Conservation (phyloP, 2,888 invertebrate genomes). For the Melanostoma scalare region DNA sequence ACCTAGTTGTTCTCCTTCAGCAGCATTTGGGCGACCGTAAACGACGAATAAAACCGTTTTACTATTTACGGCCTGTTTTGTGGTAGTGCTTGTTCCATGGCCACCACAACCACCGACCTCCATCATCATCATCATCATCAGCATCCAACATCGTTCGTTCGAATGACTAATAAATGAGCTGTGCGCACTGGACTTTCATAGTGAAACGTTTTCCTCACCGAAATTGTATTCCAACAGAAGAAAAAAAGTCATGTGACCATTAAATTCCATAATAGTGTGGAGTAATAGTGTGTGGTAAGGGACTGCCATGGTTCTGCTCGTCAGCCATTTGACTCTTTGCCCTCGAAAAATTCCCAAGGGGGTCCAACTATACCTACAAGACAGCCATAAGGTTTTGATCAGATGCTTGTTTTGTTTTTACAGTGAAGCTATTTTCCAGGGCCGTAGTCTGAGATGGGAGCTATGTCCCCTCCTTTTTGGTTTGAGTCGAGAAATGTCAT, state of each 20-base stretch:
- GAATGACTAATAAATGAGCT: slow-evolving; percentile 73
- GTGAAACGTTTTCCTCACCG: slow-evolving; percentile 54
- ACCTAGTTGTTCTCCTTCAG: slow-evolving; percentile 53
- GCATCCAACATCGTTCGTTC: slow-evolving; percentile 33
- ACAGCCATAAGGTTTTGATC: slow-evolving; percentile 15
- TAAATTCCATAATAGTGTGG: slow-evolving; percentile 68
- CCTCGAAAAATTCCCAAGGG: slow-evolving; percentile 65
- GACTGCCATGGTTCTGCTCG: slow-evolving; percentile 29
- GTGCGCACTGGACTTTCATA: slow-evolving; percentile 21
- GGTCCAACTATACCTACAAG: slow-evolving; percentile 1
- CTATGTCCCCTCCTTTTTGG: too few relatives aligned
- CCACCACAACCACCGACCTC: slow-evolving; percentile 14
- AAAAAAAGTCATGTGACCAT: slow-evolving; percentile 66
- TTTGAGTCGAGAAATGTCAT: too few relatives aligned
- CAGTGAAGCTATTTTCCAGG: slow-evolving; percentile 5
- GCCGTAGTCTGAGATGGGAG: background rate
- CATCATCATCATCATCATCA: slow-evolving; percentile 41
- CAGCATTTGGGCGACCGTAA: slow-evolving; percentile 54
- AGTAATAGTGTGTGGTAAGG: slow-evolving; percentile 51
- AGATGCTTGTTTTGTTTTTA: slow-evolving; percentile 7
- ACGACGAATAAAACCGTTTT: slow-evolving; percentile 63
- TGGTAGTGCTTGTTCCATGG: slow-evolving; percentile 30
- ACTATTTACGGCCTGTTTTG: slow-evolving; percentile 62
- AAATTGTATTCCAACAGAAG: slow-evolving; percentile 45
- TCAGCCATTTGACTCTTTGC: slow-evolving; percentile 65